Evolutionary conservation across 37 sponge, comb jelly and placozoan genomes (phyloP), one percentile per base, ranked within the genome.

Genomic region (Diacarnus erythraeanus): DNA sequence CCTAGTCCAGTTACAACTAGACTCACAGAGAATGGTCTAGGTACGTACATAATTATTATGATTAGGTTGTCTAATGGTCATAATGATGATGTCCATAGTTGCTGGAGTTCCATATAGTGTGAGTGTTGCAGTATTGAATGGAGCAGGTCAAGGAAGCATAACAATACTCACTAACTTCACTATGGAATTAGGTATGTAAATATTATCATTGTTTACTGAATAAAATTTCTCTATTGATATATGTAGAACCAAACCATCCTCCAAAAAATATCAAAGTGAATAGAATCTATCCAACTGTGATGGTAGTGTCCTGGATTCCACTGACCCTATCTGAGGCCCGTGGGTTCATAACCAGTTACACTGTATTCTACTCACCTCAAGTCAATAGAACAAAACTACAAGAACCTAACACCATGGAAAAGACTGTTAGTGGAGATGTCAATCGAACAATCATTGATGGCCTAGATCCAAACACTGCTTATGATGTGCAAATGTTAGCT

Each of bases 401-500:
- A 59, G 18, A 3, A 59, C 60, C 18, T 4, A n/a, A 41, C 42
- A 71, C 47, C 43, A 10, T 38, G 72, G 21, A 38, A 21, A 38
- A 71, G 27, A 41, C 25, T 41, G 29, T 4, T 15, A 40, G 72
- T 2, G 47, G n/a, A 21, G 44, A 3, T 10, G n/a, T 12, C 8
- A 42, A 4, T 42, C 17, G 42, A 27, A 71, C 72, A n/a, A n/a
- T n/a, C n/a, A n/a, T n/a, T n/a, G n/a, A n/a, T n/a, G n/a, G n/a
- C n/a, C n/a, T n/a, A n/a, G n/a, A n/a, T n/a, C n/a, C n/a, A n/a
- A n/a, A n/a, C n/a, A n/a, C n/a, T n/a, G n/a, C n/a, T n/a, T n/a
- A 77, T 39, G 9, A 26, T 38, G 39, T 77, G 30, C 47, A 63
- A 42, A 42, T 77, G 26, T 34, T 67, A 59, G 78, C 78, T 22